Evolutionary conservation across 1,140 invertebrate species (phyloP).

Genomic region (Drosophila subpulchrella): DNA sequence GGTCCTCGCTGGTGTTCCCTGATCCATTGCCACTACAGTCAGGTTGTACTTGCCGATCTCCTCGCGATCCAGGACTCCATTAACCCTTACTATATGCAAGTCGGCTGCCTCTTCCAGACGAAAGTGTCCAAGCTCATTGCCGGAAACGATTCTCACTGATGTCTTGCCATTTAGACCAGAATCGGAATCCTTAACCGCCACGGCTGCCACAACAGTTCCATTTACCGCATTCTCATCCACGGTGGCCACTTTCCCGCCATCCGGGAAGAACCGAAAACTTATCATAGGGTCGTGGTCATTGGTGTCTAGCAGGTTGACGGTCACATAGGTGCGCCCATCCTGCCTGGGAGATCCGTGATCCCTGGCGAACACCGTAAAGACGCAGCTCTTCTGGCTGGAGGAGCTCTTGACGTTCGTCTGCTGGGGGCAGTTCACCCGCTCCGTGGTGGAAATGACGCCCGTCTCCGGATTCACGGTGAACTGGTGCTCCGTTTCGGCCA

Average conservation of each 20-base stretch:
- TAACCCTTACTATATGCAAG: constrained; percentile 96
- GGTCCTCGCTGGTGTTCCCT: constrained; percentile 93
- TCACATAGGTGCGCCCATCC: constrained; percentile 97
- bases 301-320: constrained; percentile 95
- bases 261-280: constrained; percentile 94
- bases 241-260: constrained; percentile 90
- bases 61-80: constrained; percentile 95
- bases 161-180: constrained; percentile 96
- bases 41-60: constrained; percentile 96
- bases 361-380: constrained; percentile 96
- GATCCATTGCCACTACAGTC: constrained; percentile 95
- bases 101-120: constrained; percentile 92
- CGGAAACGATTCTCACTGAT: constrained; percentile 91
- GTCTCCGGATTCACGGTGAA: constrained; percentile 95
- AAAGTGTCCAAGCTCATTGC: constrained; percentile 96
- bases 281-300: constrained; percentile 98
- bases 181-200: constrained; percentile 96
- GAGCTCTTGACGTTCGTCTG: constrained; percentile 76
- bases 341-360: constrained; percentile 96
- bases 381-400: constrained; percentile 92
- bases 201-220: constrained; percentile 95
- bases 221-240: constrained; percentile 97
- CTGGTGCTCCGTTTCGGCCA: constrained; percentile 93
- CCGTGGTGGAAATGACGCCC: constrained; percentile 92
- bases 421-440: constrained; percentile 90